These are phyloP conservation scores for Puntigrus tetrazona DNA, from an alignment of 2,113 vertebrate species.

Conservation along the genomic window DNA sequence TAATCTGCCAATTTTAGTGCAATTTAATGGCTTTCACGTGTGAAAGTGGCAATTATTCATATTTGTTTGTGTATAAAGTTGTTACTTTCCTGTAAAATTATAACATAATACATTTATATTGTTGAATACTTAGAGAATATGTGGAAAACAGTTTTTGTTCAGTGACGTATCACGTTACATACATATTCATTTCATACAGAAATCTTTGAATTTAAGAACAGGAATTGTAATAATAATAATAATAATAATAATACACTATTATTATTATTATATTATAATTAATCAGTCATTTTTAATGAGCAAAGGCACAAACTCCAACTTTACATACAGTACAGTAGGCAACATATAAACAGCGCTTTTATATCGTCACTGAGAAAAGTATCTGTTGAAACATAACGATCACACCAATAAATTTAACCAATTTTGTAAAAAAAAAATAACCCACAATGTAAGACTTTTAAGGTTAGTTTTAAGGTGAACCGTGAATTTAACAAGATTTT, in stretches of 20 bases:
- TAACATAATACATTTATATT: neutral
- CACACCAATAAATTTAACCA: too few relatives aligned
- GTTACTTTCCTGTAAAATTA: neutral
- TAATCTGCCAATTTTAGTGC: neutral
- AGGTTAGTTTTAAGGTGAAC: too few relatives aligned
- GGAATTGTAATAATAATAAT: neutral
- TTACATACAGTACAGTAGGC: too few relatives aligned
- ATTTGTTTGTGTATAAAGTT: neutral
- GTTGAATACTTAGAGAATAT: neutral
- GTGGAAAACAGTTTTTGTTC: neutral
- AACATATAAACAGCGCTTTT: too few relatives aligned
- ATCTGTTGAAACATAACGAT: too few relatives aligned
- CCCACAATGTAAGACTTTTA: too few relatives aligned
- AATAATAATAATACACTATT: neutral
- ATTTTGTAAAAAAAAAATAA: too few relatives aligned
- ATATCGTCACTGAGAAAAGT: too few relatives aligned
- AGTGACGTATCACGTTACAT: neutral
- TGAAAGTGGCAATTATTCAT: slow-evolving; percentile 2
- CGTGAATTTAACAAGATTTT: neutral
- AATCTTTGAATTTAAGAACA: neutral
- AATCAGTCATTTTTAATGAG: neutral
- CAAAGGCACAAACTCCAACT: too few relatives aligned
- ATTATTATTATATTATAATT: neutral
- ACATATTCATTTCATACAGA: neutral
- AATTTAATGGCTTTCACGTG: slow-evolving; percentile 11